Base-by-base conservation (phyloP, 2,888 invertebrate species). In the Leptinotarsa juncta region DNA sequence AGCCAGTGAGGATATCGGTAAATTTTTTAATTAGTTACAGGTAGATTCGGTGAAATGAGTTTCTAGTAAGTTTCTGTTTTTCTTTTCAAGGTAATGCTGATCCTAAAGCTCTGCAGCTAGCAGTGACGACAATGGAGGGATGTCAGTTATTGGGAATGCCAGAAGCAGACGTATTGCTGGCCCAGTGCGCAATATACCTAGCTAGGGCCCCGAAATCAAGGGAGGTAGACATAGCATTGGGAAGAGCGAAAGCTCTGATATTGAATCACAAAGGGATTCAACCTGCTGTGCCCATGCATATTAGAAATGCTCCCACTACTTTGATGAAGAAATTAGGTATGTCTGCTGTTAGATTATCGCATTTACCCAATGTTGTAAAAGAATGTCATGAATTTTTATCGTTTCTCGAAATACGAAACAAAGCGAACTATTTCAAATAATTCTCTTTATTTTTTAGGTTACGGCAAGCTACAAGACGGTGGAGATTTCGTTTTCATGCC, bases 121-220 rank as follows among this genome's bases (percentile, higher is more conserved):
- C 95, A 0, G 92, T 95, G 4, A 90, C 94, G 5, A 93, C 95
- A 51, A 91, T 94, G 89, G 93, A 95, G 81, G 95, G 94, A 1
- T 95, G 95, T 83, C 94, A 95, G 85, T 89, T 94, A 77, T 88
- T 96, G 55, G 96, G 96, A 12, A 93, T 93, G 94, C 95, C 95
- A 0, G 96, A 96, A 83, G 92, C 94, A 82, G 94, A 94, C 85
- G 93, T 95, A 15, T 87, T 94, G 70, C 86, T 96, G 42, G 94
- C 94, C 16, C 95, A 96, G 84, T 94, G 94, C 84, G 93, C 93
- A 3, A 93, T 93, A 68, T 92, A 95, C 84, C 88, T 96, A 67
- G 94, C 95, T 0, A 75, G 81, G 71, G 94, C 95, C 10, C 92
- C 93, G 10, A 96, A 96, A 85, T 94, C 94, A 53, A 86, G 89